These are phyloP conservation scores for Lasioglossum zephyrum DNA, from an alignment of 2,888 invertebrate genomes.

Conservation along the genomic window DNA sequence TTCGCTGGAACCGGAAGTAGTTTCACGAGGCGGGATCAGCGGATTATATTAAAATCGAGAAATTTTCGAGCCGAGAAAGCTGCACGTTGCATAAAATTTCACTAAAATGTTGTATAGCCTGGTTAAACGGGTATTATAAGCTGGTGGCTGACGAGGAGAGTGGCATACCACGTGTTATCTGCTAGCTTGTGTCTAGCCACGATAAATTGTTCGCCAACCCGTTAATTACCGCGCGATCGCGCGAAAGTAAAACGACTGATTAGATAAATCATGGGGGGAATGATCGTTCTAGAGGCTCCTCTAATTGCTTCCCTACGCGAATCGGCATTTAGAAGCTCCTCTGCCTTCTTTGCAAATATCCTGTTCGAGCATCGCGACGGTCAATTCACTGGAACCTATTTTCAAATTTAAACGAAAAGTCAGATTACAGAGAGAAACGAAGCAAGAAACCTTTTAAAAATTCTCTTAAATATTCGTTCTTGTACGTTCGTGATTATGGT, in stretches of 20 bases:
- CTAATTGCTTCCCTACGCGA: slow-evolving; percentile 5
- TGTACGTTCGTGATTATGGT: not conserved
- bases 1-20: slow-evolving; percentile 5
- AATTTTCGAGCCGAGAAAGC: slow-evolving; percentile 21
- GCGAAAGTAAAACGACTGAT: slow-evolving; percentile 46
- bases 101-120: slow-evolving; percentile 10
- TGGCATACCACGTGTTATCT: slow-evolving; percentile 28
- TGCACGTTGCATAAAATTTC: slow-evolving; percentile 14
- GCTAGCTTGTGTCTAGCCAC: slow-evolving; percentile 21
- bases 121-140: slow-evolving; percentile 17
- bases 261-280: slow-evolving; percentile 30
- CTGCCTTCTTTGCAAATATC: not conserved
- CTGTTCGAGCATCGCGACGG: not conserved
- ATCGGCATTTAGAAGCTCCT: not conserved
- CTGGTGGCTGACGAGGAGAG: slow-evolving; percentile 28
- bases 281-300: not conserved
- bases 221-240: slow-evolving; percentile 39
- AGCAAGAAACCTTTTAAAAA: not conserved
- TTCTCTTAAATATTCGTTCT: not conserved
- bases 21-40: not conserved
- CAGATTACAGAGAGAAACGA: not conserved
- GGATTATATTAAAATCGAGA: not conserved
- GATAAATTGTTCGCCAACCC: slow-evolving; percentile 48
- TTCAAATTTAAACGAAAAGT: not conserved
- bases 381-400: not conserved